Evolutionary conservation across 1,140 invertebrate species (phyloP), one percentile per base, ranked within the genome.

Genomic region (Sesamia nonagrioides): DNA sequence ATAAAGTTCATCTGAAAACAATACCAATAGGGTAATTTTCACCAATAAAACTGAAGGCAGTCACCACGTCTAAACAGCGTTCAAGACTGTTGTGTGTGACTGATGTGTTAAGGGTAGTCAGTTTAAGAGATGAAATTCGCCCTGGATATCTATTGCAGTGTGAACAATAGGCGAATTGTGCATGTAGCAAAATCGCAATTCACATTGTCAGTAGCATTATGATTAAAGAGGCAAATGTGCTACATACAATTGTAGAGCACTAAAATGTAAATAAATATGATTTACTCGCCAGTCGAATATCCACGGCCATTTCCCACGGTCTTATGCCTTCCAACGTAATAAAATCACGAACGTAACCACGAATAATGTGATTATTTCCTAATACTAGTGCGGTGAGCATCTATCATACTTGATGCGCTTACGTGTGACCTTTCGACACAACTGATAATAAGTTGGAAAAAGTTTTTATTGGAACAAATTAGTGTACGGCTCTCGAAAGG

Each of bases 341-440:
- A 37, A 63, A 61, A 75, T 75, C 56, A 75, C 73, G 56, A 63
- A 75, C 37, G 73, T 75, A 52, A 75, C 58, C 73, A 75, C 73
- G 35, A 40, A 52, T 61, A 45, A 63, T 75, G 50, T 69, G 66
- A 69, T 75, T 63, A 75, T 61, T 48, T 75, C 27, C 58, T 50
- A 73, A 73, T 58, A 58, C 21, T 21, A 68, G 66, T 58, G 13
- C 71, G 54, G 63, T 18, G 8, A 58, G 13, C 56, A 61, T 75
- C 73, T 50, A 75, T 61, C 73, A 75, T 35, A 42, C 69, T 73
- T 18, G 21, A 50, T 61, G 45, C 18, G 18, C 27, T 50, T 50
- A 8, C 18, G 63, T 61, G 6, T 75, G 58, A 61, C 58, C 58
- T 75, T 35, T 75, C 27, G 15, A 69, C 21, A n/a, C n/a, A 21